Evolutionary conservation across 2,113 vertebrate genomes (phyloP), one percentile per base, ranked within the genome.

Genomic region (Strix aluco): DNA sequence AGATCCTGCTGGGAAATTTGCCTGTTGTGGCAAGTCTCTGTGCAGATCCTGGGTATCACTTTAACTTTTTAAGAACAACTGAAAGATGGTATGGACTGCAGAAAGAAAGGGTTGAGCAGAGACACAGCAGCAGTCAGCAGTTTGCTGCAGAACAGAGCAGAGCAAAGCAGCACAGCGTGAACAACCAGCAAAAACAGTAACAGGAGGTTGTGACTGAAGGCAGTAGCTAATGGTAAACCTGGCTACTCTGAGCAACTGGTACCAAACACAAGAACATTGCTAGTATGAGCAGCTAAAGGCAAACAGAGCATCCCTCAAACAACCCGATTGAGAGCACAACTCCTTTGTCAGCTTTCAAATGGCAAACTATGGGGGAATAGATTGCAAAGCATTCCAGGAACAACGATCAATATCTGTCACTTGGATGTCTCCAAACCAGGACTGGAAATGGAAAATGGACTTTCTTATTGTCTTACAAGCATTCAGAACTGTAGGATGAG

Each of bases 341-440:
- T 58, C 30, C 29, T 74, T 52, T 25, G 30, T 57, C 46, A 66
- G 72, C 38, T 63, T 81, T 93, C 20, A 69, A n/a, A 58, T 5
- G 26, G 27, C 2, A 3, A 90, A 32, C 58, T 40, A 20, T 4
- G 22, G 51, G 38, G 54, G 52, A 88, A 66, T 4, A 22, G 51
- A 77, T n/a, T 78, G 69, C 34, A 84, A 90, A 91, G 72, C 25
- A 58, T 67, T 86, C 72, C 93, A 94, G 80, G 59, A 92, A 86
- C 34, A 58, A 38, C 0, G 1, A 86, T 94, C 91, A 49, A 19
- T 86, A 81, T 32, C 49, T 92, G 69, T 74, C 59, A 51, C 72
- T 86, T n/a, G 38, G 47, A 83, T 70, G 29, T 55, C 26, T 91
- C 59, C 69, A 78, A 86, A 46, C 32, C 38, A 67, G 75, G 13